These are phyloP conservation scores for Leptogaster cylindrica DNA, from an alignment of 2,888 invertebrate species.

Conservation along the genomic window DNA sequence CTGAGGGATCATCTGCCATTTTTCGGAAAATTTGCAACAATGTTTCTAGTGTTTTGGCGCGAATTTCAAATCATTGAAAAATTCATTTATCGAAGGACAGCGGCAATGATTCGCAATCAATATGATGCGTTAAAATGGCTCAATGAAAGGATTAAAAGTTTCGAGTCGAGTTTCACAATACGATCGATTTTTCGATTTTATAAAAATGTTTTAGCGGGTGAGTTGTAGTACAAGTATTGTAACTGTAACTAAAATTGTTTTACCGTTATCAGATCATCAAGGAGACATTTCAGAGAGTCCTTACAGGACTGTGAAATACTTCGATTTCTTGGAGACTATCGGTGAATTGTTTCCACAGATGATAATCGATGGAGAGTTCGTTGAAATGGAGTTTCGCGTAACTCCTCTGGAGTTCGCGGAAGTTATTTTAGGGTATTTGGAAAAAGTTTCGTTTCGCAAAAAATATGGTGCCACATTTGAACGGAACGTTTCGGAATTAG, in stretches of 20 bases:
- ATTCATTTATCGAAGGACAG: background rate
- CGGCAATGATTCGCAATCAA: background rate
- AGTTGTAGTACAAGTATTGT: background rate
- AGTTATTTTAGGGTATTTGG: constrained; percentile 26
- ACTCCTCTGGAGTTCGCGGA: constrained; percentile 35
- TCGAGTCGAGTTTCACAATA: background rate
- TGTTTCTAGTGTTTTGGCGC: constrained; percentile 36
- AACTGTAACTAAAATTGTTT: background rate
- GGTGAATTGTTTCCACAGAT: constrained; percentile 20
- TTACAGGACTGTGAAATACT: too few species aligned
- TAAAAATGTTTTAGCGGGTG: background rate
- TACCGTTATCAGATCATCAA: background rate
- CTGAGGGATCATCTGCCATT: background rate
- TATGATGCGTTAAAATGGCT: background rate
- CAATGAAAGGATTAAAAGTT: constrained; percentile 1
- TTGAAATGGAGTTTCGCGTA: constrained; percentile 12
- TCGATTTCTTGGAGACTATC: constrained; percentile 19
- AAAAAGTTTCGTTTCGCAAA: background rate
- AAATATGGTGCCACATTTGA: background rate
- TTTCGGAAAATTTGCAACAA: constrained; percentile 38
- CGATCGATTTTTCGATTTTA: constrained; percentile 22
- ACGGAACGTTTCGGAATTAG: background rate
- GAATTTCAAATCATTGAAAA: constrained; percentile 4
- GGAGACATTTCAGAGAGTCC: too few species aligned
- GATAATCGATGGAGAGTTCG: constrained; percentile 1